These are phyloP conservation scores for Odontamblyopus lacepedii DNA, from an alignment of 2,797 vertebrate species.

Conservation along the genomic window DNA sequence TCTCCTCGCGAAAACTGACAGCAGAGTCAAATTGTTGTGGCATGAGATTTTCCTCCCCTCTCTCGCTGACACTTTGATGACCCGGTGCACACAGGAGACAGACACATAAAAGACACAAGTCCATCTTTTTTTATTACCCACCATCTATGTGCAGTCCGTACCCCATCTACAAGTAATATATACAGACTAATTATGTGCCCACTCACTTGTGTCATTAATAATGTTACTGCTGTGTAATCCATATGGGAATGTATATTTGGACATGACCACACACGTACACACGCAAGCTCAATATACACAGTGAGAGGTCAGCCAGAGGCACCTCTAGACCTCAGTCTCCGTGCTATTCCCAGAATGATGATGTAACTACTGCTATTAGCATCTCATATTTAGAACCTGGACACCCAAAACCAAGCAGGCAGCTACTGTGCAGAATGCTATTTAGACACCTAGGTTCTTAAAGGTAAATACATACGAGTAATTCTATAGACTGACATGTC, in stretches of 20 bases:
- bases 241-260: conserved; percentile 67
- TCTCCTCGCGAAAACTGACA: conserved; percentile 42
- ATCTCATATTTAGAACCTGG: conserved; percentile 64
- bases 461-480: conserved; percentile 29
- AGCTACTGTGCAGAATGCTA: conserved; percentile 68
- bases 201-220: conserved; percentile 65
- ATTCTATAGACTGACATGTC: neutral
- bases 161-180: conserved; percentile 45
- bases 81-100: conserved; percentile 25
- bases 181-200: conserved; percentile 40
- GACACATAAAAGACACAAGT: conserved; percentile 18
- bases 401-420: conserved; percentile 67
- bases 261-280: conserved; percentile 63
- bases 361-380: conserved; percentile 75
- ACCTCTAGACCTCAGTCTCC: conserved; percentile 71
- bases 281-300: conserved; percentile 62
- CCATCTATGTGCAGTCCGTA: conserved; percentile 23
- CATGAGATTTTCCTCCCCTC: conserved; percentile 46
- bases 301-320: conserved; percentile 63
- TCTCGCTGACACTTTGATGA: conserved; percentile 41
- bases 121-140: conserved; percentile 22
- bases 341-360: conserved; percentile 77
- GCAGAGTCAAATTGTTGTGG: conserved; percentile 46
- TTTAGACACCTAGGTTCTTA: conserved; percentile 42
- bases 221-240: conserved; percentile 59